These are phyloP conservation scores for Tricholaema leucomelas DNA, from an alignment of 2,113 vertebrate species.

Conservation along the genomic window DNA sequence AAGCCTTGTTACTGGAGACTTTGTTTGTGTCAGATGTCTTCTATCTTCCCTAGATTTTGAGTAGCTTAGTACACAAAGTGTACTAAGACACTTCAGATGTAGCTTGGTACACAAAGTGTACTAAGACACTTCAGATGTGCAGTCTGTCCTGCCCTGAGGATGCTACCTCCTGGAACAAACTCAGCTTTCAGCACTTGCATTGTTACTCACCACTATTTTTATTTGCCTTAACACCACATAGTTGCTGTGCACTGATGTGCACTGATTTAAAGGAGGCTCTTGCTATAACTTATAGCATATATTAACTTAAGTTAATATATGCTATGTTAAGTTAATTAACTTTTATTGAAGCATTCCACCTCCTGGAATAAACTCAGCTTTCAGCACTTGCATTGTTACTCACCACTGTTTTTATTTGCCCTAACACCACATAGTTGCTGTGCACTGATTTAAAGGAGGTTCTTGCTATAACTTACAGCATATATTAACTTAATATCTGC, in stretches of 20 bases:
- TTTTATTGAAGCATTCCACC: too few relatives aligned
- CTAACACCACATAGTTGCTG: neutral
- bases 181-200: neutral
- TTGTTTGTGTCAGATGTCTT: neutral
- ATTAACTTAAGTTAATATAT: too few relatives aligned
- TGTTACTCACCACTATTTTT: fast-evolving
- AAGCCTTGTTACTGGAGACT: neutral
- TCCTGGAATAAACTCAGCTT: too few relatives aligned
- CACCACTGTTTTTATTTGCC: neutral
- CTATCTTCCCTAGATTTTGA: neutral
- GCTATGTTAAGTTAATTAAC: too few relatives aligned
- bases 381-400: too few relatives aligned
- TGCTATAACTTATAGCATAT: neutral
- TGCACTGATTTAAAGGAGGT: neutral
- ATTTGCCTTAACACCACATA: neutral
- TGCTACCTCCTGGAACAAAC: neutral
- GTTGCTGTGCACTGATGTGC: neutral
- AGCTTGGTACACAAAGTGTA: neutral
- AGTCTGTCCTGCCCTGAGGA: neutral
- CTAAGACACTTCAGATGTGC: neutral
- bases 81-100: neutral
- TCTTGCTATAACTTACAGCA: neutral
- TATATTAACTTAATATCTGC: too few relatives aligned
- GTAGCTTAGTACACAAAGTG: neutral
- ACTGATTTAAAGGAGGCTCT: neutral